Conservation (phyloP, 2,797 vertebrate species). For the Pseudomugil gertrudae region DNA sequence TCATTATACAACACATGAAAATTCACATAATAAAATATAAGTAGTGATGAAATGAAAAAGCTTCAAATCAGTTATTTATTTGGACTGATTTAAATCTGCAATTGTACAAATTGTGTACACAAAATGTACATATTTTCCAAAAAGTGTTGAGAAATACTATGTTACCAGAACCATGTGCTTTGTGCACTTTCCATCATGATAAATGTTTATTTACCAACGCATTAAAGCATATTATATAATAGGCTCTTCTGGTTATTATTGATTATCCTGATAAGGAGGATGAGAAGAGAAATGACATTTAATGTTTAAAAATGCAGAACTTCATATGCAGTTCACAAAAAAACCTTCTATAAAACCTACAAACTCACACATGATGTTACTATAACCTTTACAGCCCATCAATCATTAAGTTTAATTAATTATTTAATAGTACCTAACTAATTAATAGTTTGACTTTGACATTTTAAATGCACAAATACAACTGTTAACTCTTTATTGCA, state of each 20-base stretch:
- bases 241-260: too few relatives aligned
- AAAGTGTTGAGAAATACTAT: neutral
- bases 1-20: too few relatives aligned
- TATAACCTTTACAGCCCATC: neutral
- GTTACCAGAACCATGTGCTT: neutral
- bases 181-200: neutral
- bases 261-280: neutral
- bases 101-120: too few relatives aligned
- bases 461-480: neutral
- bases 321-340: neutral
- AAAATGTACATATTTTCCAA: neutral
- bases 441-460: neutral
- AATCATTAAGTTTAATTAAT: neutral
- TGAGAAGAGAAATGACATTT: neutral
- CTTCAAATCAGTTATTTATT: too few relatives aligned
- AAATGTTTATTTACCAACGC: slow-evolving; percentile 17
- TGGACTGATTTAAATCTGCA: too few relatives aligned
- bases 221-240: neutral
- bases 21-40: neutral
- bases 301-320: neutral
- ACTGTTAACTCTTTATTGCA: neutral
- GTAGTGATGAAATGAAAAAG: neutral
- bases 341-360: too few relatives aligned
- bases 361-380: too few relatives aligned
- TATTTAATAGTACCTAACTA: neutral